phyloP scores from a whole-genome alignment of 2,888 invertebrate species.

The Mesorhabditis sp. region DNA sequence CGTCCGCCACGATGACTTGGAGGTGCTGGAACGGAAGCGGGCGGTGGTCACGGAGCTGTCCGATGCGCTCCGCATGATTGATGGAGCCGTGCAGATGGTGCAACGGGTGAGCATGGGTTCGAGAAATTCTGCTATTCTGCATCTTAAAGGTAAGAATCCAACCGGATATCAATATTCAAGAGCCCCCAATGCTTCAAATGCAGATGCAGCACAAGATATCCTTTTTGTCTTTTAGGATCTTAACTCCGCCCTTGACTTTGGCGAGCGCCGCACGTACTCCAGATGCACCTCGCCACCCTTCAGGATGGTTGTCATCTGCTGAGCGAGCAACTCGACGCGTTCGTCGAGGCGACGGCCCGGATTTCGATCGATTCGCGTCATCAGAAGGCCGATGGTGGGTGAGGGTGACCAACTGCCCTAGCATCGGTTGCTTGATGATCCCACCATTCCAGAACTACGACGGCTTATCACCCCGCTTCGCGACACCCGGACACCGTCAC shows the following conservation, averaged over 20 bases:
- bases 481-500: conserved; percentile 19
- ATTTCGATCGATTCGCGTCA: conserved; percentile 32
- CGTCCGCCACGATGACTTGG: background rate
- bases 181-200: too few relatives aligned
- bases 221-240: too few relatives aligned
- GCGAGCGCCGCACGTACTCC: conserved; percentile 76
- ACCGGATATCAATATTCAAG: too few relatives aligned
- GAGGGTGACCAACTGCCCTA: background rate
- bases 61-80: background rate
- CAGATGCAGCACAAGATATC: too few relatives aligned
- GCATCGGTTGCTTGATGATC: background rate
- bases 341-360: conserved; percentile 37
- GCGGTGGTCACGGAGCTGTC: background rate
- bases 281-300: conserved; percentile 76
- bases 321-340: conserved; percentile 65
- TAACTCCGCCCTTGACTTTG: conserved; percentile 66
- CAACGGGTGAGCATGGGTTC: background rate
- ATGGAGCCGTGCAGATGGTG: background rate
- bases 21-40: background rate
- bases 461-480: conserved; percentile 24
- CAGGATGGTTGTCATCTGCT: conserved; percentile 76
- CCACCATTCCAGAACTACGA: conserved; percentile 18
- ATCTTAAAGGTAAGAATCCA: too few relatives aligned
- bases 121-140: too few relatives aligned
- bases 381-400: conserved; percentile 25